Evolutionary conservation across 2,797 vertebrate genomes (phyloP).

Genomic region (Miichthys miiuy): DNA sequence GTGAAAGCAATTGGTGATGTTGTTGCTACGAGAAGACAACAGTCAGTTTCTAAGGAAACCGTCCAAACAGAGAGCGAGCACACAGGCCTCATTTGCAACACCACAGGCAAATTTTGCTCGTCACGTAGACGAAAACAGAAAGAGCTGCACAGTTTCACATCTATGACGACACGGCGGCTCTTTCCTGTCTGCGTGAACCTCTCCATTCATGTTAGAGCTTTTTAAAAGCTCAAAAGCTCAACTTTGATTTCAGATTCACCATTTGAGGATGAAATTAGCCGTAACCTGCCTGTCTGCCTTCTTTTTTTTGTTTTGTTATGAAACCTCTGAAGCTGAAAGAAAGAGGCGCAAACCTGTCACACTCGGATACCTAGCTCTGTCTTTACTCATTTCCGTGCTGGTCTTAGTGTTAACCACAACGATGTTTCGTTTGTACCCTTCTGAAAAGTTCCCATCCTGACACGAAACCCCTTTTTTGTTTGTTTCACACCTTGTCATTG

Average conservation of each 20-base stretch:
- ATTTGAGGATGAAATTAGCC: neutral
- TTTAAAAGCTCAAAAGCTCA: neutral
- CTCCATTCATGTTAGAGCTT: neutral
- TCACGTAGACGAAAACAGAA: conserved; percentile 19
- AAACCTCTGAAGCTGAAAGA: conserved; percentile 15
- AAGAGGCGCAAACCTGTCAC: conserved; percentile 14
- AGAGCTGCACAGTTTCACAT: conserved; percentile 34
- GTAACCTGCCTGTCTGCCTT: neutral
- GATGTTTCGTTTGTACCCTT: conserved; percentile 18
- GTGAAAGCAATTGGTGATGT: conserved; percentile 65
- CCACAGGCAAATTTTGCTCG: conserved; percentile 55
- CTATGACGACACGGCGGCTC: conserved; percentile 9
- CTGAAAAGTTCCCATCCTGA: neutral
- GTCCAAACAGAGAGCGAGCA: conserved; percentile 43
- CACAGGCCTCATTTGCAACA: conserved; percentile 68
- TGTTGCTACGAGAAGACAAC: conserved; percentile 79
- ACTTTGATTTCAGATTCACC: conserved; percentile 8
- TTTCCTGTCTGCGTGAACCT: conserved; percentile 3
- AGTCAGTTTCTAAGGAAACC: conserved; percentile 82
- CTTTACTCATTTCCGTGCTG: conserved; percentile 28
- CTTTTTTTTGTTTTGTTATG: neutral
- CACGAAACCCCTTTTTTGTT: conserved; percentile 20
- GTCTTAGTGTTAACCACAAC: conserved; percentile 33
- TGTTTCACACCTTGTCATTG: neutral
- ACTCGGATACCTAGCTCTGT: conserved; percentile 1